phyloP scores from a whole-genome alignment of 2,113 vertebrate species.

The Scopus umbretta region DNA sequence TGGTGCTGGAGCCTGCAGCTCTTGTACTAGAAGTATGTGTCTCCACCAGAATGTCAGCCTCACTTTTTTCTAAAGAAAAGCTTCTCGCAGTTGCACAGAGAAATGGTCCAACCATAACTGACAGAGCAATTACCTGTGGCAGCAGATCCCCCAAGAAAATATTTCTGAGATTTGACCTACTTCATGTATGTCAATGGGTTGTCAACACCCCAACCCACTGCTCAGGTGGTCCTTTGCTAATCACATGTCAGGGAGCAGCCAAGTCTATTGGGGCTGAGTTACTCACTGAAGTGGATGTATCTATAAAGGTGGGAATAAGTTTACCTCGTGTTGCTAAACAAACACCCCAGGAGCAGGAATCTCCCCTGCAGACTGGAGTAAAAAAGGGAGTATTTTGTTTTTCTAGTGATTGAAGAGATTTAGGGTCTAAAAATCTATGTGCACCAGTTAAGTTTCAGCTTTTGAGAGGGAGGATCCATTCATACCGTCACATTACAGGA shows the following conservation, averaged over 20 bases:
- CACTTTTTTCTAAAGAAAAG: background rate
- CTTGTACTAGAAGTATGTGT: background rate
- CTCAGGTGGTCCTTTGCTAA: no score
- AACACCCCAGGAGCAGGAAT: background rate
- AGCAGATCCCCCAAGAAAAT: background rate
- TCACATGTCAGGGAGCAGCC: fast-evolving
- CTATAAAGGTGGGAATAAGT: background rate
- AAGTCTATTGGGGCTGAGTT: background rate
- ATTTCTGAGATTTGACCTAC: background rate
- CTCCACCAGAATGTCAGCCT: background rate
- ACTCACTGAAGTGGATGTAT: background rate
- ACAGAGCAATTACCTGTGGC: background rate
- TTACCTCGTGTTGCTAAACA: background rate
- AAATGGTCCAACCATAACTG: background rate
- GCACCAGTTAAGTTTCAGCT: background rate
- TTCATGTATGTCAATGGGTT: background rate
- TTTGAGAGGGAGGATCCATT: background rate
- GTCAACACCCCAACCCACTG: background rate
- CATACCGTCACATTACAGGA: no score
- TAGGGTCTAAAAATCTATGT: background rate
- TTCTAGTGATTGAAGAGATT: background rate
- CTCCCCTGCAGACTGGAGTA: background rate
- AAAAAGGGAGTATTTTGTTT: background rate
- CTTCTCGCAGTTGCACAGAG: background rate
- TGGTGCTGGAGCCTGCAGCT: background rate